Evolutionary conservation across 1,140 invertebrate genomes (phyloP).

Genomic region (Psix sp.): DNA sequence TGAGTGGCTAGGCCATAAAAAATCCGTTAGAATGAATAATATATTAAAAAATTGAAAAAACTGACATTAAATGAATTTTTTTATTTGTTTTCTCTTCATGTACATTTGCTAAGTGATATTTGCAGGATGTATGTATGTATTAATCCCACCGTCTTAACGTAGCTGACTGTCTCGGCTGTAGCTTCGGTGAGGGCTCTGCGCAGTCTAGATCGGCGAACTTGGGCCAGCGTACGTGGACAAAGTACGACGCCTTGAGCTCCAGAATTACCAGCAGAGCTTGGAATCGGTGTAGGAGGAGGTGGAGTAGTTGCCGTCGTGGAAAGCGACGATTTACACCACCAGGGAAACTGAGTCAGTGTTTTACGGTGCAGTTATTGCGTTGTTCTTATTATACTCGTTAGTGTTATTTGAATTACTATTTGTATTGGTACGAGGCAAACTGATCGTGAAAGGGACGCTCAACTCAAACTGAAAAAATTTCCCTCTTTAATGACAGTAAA

Average conservation of each 20-base stretch:
- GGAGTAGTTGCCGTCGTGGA: conserved; percentile 72
- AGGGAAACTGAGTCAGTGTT: conserved; percentile 74
- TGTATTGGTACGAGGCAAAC: conserved; percentile 23
- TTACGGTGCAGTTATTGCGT: conserved; percentile 64
- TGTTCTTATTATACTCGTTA: conserved; percentile 48
- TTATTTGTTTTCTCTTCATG: conserved; percentile 42
- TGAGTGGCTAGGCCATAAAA: too few species aligned
- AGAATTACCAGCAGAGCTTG: conserved; percentile 64
- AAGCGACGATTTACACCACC: conserved; percentile 76
- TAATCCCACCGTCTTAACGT: conserved; percentile 89
- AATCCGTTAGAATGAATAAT: too few species aligned
- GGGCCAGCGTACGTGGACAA: conserved; percentile 90
- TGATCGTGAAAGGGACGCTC: conserved; percentile 31
- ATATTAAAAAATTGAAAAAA: too few species aligned
- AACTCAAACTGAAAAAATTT: background rate
- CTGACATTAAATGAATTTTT: too few species aligned
- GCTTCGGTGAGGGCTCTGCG: conserved; percentile 91
- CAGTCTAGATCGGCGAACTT: conserved; percentile 87
- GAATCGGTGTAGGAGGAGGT: conserved; percentile 63
- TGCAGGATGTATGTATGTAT: conserved; percentile 58
- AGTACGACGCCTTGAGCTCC: conserved; percentile 87
- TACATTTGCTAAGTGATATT: conserved; percentile 54
- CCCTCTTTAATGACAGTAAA: background rate
- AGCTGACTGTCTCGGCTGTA: conserved; percentile 89
- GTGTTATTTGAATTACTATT: conserved; percentile 40